Evolutionary conservation across 2,888 invertebrate genomes (phyloP), one percentile per base, ranked within the genome.

Genomic region (Megastigmus dorsalis): DNA sequence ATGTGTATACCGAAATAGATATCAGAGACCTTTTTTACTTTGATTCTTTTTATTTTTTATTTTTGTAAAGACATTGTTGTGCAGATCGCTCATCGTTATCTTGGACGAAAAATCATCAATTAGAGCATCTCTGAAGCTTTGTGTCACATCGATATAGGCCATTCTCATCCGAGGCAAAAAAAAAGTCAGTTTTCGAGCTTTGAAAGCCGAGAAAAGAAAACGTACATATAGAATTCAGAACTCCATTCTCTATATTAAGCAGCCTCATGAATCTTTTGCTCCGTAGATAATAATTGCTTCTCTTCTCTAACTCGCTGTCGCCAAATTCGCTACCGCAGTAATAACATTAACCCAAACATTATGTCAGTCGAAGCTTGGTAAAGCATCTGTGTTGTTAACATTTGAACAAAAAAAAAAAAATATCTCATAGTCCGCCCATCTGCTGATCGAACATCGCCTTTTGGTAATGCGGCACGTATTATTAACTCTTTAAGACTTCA

Each of bases 41-140:
- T 1, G 15, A 38, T 23, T 10, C 41, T 65, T 79, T 74, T 74
- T n/a, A n/a, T n/a, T 74, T 67, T 75, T 62, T 74, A 66, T 75
- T 76, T 69, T 66, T 77, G 74, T 78, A 52, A 69, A 59, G 59
- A 28, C 69, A 28, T 69, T 69, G 59, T 69, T 69, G 60, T 38
- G 57, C 45, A 57, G 36, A 38, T 43, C 4, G 43, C 33, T 45
- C 45, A 59, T 59, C 50, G 68, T 68, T 68, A 38, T 59, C 18
- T 57, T 28, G 18, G 68, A 30, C 30, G n/a, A 60, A n/a, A 57
- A 33, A 57, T 60, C 50, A 68, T 69, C 69, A 69, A 18, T 30
- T 43, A 45, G 9, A 66, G 30, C 30, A 6, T 20, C 9, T 26
- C 28, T 48, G 20, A 52, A 52, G 50, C 50, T 68, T 68, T 38